Conservation (phyloP, 2,888 invertebrate species). For the Clunio marinus region DNA sequence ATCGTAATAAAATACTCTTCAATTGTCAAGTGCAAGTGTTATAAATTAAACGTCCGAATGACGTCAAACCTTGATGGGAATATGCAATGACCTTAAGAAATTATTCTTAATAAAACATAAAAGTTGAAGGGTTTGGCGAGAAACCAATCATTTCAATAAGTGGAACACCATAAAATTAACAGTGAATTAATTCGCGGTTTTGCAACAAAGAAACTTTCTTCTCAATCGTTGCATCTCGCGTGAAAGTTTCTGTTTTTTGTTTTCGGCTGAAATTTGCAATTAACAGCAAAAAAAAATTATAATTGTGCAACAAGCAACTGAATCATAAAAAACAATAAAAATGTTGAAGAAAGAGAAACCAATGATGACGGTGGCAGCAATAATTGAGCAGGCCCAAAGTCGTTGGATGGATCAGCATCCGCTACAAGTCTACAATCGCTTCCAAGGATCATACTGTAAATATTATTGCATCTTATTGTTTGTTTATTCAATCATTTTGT, state of each 20-base stretch:
- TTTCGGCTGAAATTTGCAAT: conserved; percentile 18
- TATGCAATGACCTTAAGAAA: too few relatives aligned
- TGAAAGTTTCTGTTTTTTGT: too few relatives aligned
- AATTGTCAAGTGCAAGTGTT: too few relatives aligned
- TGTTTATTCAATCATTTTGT: background rate
- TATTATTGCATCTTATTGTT: conserved; percentile 7
- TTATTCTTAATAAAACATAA: too few relatives aligned
- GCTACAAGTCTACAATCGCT: conserved; percentile 19
- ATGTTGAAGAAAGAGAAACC: conserved; percentile 36
- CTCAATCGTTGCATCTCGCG: background rate
- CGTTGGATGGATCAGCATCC: conserved; percentile 34
- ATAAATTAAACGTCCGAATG: too few relatives aligned
- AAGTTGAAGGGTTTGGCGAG: too few relatives aligned
- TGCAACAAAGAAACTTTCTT: background rate
- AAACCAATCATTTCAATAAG: background rate
- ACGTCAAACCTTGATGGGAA: too few relatives aligned
- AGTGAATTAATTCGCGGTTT: background rate
- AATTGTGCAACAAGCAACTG: background rate
- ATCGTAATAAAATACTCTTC: too few relatives aligned
- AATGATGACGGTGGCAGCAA: conserved; percentile 34
- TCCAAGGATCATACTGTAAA: conserved; percentile 36
- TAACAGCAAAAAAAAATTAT: background rate
- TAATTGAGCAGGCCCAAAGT: conserved; percentile 35
- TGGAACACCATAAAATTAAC: background rate
- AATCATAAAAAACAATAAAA: background rate